phyloP scores from a whole-genome alignment of 2,113 vertebrate genomes.

The Cololabis saira region DNA sequence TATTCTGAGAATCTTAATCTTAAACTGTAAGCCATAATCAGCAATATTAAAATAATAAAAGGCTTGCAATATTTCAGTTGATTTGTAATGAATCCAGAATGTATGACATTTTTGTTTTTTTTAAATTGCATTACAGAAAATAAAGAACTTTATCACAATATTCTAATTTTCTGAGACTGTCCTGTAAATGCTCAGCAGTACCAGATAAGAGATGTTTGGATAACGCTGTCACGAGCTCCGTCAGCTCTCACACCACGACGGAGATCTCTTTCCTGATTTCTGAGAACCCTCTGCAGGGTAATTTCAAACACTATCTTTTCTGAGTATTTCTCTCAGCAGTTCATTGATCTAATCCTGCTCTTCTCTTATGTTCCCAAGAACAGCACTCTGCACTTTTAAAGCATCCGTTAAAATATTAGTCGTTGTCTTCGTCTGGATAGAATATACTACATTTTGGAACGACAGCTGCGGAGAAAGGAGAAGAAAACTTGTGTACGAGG shows the following conservation, averaged over 20 bases:
- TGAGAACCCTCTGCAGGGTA: constrained; percentile 8
- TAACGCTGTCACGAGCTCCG: background rate
- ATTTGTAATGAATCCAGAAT: too few species aligned
- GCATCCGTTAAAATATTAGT: fast-evolving
- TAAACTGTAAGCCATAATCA: too few species aligned
- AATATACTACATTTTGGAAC: background rate
- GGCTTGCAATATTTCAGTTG: too few species aligned
- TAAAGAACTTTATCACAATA: too few species aligned
- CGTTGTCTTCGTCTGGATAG: background rate
- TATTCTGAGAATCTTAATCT: too few species aligned
- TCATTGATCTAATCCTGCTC: background rate
- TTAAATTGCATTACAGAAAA: too few species aligned
- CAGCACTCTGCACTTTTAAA: background rate
- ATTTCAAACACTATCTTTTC: background rate
- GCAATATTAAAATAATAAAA: too few species aligned
- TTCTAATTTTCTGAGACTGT: too few species aligned
- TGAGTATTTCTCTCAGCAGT: background rate
- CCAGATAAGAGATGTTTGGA: background rate
- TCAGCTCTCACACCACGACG: background rate
- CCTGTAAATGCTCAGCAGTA: background rate
- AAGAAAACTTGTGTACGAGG: background rate
- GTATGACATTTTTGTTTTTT: too few species aligned
- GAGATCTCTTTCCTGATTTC: background rate
- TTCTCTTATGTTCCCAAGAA: background rate
- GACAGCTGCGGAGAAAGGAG: background rate